A percentile compares a stretch with the other conserved stretches of the same genome.
Evolutionary conservation across 2,113 vertebrate genomes (phyloP).

Genomic region (Proteles cristata): DNA sequence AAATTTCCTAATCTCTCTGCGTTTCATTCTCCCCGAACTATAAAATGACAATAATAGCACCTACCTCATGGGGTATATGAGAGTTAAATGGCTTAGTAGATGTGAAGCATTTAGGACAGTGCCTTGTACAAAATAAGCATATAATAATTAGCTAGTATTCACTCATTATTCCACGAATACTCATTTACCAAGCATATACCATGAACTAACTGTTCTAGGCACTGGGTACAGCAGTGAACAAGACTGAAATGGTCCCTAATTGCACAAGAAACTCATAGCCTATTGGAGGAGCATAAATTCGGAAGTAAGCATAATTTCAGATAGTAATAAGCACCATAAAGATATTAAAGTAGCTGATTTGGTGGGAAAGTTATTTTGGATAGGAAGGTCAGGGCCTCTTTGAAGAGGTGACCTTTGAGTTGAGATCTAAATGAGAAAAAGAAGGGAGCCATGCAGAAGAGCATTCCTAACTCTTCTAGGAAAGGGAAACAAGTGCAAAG

Average conservation of each 20-base stretch:
- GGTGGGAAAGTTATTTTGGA: not conserved
- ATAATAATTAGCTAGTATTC: not conserved
- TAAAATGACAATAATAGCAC: not conserved
- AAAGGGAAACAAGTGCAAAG: not conserved
- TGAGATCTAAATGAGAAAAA: not conserved
- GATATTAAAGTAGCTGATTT: not conserved
- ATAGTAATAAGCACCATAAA: not conserved
- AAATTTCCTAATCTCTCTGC: not conserved
- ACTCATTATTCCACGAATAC: not conserved
- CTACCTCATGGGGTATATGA: not conserved
- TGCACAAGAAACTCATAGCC: conserved; percentile 3
- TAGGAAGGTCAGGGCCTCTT: not conserved
- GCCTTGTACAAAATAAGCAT: conserved; percentile 13
- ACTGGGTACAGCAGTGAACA: not conserved
- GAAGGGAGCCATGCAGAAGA: not conserved
- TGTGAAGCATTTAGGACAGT: not conserved
- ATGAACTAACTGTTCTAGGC: not conserved
- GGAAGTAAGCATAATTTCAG: not conserved
- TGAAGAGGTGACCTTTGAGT: not conserved
- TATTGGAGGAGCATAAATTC: not conserved
- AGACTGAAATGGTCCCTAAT: not conserved
- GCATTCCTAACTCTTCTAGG: no score
- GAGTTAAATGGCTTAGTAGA: not conserved
- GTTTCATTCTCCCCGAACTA: not conserved
- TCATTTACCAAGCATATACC: not conserved